These are phyloP conservation scores for Catharus fuscescens DNA, from an alignment of 2,113 vertebrate genomes.

Conservation along the genomic window DNA sequence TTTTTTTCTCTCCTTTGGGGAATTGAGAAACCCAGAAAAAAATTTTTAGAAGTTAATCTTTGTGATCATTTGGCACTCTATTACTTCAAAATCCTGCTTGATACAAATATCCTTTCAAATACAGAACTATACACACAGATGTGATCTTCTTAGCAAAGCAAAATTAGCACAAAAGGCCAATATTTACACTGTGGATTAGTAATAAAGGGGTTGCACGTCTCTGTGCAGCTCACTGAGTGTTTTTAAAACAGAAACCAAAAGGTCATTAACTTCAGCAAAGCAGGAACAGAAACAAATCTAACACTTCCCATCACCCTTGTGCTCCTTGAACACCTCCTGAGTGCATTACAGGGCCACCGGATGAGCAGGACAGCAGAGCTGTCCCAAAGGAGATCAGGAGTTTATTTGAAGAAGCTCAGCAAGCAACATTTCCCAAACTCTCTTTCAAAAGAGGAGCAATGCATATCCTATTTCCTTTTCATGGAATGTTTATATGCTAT, in stretches of 20 bases:
- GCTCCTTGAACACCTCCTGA: background rate
- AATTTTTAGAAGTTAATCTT: background rate
- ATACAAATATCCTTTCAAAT: background rate
- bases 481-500: background rate
- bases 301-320: background rate
- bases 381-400: background rate
- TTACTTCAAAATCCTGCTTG: background rate
- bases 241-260: background rate
- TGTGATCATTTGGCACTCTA: background rate
- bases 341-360: background rate
- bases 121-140: background rate
- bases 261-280: background rate
- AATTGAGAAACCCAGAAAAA: background rate
- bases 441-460: background rate
- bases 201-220: background rate
- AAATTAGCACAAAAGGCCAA: background rate
- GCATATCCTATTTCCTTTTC: background rate
- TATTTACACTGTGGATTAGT: background rate
- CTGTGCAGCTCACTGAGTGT: background rate
- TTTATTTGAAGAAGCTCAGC: constrained; percentile 1
- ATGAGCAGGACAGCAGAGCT: background rate
- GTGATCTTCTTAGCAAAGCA: background rate
- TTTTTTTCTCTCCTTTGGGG: background rate
- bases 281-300: background rate
- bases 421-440: constrained; percentile 3